Conservation (phyloP, 2,888 invertebrate species). For the Amphipyra tragopoginis region DNA sequence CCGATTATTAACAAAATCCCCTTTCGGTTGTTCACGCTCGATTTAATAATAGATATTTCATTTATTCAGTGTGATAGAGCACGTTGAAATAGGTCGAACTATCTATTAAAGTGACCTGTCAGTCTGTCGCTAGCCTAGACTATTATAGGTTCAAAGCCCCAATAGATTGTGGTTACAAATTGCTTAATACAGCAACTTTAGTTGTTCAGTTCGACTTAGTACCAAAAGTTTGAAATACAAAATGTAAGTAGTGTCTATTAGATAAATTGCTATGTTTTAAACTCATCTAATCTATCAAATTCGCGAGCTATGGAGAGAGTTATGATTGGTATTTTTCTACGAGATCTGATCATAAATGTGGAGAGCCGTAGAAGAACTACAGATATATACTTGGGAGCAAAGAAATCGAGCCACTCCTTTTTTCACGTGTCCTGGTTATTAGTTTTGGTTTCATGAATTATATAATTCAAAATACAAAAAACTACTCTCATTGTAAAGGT, state of each 20-base stretch:
- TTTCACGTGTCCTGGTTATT: too few species aligned
- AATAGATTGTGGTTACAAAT: constrained; percentile 41
- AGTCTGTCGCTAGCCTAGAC: constrained; percentile 17
- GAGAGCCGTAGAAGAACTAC: too few species aligned
- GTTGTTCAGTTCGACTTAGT: constrained; percentile 6
- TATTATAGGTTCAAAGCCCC: constrained; percentile 25
- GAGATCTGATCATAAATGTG: too few species aligned
- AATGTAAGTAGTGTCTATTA: background rate
- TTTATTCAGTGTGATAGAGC: constrained; percentile 27
- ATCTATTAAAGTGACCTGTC: constrained; percentile 31
- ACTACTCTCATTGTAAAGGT: too few species aligned
- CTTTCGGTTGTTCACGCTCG: constrained; percentile 16
- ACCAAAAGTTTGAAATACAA: constrained; percentile 2
- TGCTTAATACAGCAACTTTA: constrained; percentile 27
- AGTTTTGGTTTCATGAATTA: too few species aligned
- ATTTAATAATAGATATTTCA: constrained; percentile 21
- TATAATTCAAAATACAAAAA: too few species aligned
- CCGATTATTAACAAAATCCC: constrained; percentile 15
- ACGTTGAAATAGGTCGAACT: constrained; percentile 26
- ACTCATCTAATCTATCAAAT: too few species aligned
- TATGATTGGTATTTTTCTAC: too few species aligned
- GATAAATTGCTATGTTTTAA: background rate
- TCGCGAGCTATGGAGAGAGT: too few species aligned
- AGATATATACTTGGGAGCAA: too few species aligned
- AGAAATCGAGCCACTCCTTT: too few species aligned